These are phyloP conservation scores for Cinara cedri DNA, from an alignment of 2,888 invertebrate genomes.

Conservation along the genomic window DNA sequence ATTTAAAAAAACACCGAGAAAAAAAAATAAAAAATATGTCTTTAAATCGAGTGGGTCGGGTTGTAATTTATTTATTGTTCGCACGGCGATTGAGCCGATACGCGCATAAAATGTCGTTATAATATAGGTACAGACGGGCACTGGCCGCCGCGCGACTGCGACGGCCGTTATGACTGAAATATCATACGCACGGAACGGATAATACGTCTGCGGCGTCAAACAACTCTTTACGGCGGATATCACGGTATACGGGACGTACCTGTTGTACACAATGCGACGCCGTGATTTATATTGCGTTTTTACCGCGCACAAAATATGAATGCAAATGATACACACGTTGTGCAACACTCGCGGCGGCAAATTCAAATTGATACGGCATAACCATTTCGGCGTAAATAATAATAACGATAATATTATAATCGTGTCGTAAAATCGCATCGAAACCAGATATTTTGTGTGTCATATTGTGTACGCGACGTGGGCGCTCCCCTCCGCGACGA, in stretches of 20 bases:
- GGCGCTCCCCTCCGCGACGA: neutral
- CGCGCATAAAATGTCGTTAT: neutral
- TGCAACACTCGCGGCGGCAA: neutral
- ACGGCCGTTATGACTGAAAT: neutral
- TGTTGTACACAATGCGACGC: too few relatives aligned
- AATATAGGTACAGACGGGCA: neutral
- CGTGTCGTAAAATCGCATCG: too few relatives aligned
- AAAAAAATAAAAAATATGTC: too few relatives aligned
- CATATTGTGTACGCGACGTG: neutral
- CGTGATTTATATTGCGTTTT: too few relatives aligned
- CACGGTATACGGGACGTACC: neutral
- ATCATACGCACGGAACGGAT: too few relatives aligned
- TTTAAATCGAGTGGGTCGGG: neutral
- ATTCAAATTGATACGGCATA: neutral
- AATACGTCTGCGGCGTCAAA: conserved; percentile 32
- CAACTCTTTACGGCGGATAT: conserved; percentile 2
- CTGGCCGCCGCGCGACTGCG: too few relatives aligned
- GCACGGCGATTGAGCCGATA: too few relatives aligned
- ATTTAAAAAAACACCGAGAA: too few relatives aligned
- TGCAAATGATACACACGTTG: too few relatives aligned
- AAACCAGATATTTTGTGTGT: too few relatives aligned
- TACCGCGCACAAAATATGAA: too few relatives aligned
- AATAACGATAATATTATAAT: too few relatives aligned
- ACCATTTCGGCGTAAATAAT: neutral
- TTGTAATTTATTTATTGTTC: conserved; percentile 4